Base-by-base conservation (phyloP, 2,888 invertebrate species). In the Callyntrura guangdongensis region DNA sequence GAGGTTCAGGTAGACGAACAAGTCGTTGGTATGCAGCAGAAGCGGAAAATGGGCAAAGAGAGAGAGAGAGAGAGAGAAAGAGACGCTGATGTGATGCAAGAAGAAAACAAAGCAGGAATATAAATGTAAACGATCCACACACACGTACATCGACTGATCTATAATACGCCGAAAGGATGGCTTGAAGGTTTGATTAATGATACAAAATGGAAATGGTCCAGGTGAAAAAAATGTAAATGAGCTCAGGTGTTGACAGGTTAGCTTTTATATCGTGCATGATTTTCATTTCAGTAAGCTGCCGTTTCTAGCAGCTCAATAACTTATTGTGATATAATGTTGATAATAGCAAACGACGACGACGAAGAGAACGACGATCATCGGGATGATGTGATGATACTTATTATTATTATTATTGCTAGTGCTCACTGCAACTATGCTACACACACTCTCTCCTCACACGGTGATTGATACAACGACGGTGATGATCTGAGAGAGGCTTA, bases 141-240 rank as follows among this genome's bases (percentile, higher is more conserved):
- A 49, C 20, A 83, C 25, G 74, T 20, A 45, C 72, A 89, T 89
- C 89, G 49, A 82, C 61, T 83, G 69, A 89, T 89, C 89, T 89
- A 83, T 83, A 89, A 82, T 89, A 77, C 72, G 89, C 89, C 89
- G 89, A 89, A 89, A 89, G 89, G 89, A 79, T 84, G 67, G 89
- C 89, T 89, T 84, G 84, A 84, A 89, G 89, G 77, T 89, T 89
- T 89, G 89, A 89, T 89, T 89, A 89, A 89, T 89, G 89, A 89
- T 89, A 84, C 77, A 84, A 84, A 89, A 89, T 89, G 84, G 89
- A 89, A 84, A 89, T 84, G 89, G 89, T 89, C 89, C 89, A 84
- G 89, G 89, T 89, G 89, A 84, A 89, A 89, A n/a, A 89, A 89
- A 89, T 89, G 77, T 89, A 89, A 89, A 89, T 89, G 84, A 89